Evolutionary conservation across 2,113 vertebrate genomes (phyloP).

Genomic region (Geococcyx californianus): DNA sequence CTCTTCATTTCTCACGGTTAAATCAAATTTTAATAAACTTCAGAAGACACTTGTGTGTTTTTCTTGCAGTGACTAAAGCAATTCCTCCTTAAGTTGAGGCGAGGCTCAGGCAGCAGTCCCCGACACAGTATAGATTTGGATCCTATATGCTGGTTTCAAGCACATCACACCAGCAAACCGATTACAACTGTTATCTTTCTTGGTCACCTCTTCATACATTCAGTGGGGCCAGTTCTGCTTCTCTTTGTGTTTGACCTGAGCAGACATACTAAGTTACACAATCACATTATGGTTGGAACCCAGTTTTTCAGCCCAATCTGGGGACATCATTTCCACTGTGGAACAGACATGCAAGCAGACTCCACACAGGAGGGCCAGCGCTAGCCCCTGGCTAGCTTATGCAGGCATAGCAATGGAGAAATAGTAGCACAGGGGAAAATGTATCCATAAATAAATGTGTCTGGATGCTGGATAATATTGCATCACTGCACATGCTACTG

Average conservation of each 20-base stretch:
- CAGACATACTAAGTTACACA: background rate
- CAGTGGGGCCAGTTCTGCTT: background rate
- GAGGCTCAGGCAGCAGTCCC: background rate
- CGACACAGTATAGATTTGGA: background rate
- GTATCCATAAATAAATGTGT: background rate
- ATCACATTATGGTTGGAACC: background rate
- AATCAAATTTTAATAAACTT: background rate
- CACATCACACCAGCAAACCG: background rate
- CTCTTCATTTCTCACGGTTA: background rate
- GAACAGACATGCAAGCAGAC: background rate
- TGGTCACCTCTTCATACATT: background rate
- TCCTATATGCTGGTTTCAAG: background rate
- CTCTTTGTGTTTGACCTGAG: background rate
- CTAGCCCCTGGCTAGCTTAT: background rate
- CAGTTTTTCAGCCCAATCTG: background rate
- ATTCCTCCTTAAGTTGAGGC: background rate
- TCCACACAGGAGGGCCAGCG: background rate
- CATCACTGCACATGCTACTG: background rate
- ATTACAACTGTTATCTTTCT: background rate
- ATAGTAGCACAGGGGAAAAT: background rate
- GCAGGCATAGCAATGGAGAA: background rate
- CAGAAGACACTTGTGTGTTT: background rate
- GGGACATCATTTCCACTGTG: background rate
- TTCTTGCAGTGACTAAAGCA: background rate
- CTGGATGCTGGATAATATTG: background rate